Base-by-base conservation (phyloP, 1,140 invertebrate genomes). In the Pollicipes pollicipes region DNA sequence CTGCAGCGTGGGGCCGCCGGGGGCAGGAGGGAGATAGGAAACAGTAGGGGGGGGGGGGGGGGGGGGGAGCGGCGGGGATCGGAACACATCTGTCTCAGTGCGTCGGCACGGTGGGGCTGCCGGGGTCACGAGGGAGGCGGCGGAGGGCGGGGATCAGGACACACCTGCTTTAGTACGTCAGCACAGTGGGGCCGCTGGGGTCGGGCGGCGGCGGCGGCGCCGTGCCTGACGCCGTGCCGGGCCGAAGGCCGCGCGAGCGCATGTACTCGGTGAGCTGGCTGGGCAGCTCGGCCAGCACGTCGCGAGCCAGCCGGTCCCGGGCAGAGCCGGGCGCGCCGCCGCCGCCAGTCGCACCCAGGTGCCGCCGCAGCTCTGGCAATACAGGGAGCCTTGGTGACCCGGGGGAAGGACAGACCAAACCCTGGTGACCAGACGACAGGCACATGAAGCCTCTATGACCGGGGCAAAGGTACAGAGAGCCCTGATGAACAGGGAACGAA, bases 241-340 rank as follows among this genome's bases (percentile, higher is more conserved):
- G 69, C 45, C 64, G 64, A 17, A 70, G 30, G 37, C 69, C 69
- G 6, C 68, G 63, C 1, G n/a, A 26, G 10, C 68, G 31, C 82
- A 83, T 83, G 76, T 79, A 82, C 10, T 77, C 78, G 16, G 78
- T 70, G 30, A 84, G 75, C 74, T 84, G 83, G 30, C 79, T 77
- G 2, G 83, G 83, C 30, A 84, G 79, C 76, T 84, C 83, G 28
- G 81, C 82, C 37, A 84, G 73, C 1, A 84, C 82, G 71, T 84
- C 83, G 73, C 82, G 82, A 3, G 83, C 82, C 68, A 84, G 73
- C n/a, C 74, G 69, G 28, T 58, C 45, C 10, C 45, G 45, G 45
- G 76, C 73, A 30, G 73, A 72, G 68, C 76, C 73, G 69, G 74
- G 68, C 69, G 77, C 73, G 68, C 68, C 75, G 69, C 30, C 70